Evolutionary conservation across 2,113 vertebrate genomes (phyloP).

Genomic region (Gymnorhina tibicen): DNA sequence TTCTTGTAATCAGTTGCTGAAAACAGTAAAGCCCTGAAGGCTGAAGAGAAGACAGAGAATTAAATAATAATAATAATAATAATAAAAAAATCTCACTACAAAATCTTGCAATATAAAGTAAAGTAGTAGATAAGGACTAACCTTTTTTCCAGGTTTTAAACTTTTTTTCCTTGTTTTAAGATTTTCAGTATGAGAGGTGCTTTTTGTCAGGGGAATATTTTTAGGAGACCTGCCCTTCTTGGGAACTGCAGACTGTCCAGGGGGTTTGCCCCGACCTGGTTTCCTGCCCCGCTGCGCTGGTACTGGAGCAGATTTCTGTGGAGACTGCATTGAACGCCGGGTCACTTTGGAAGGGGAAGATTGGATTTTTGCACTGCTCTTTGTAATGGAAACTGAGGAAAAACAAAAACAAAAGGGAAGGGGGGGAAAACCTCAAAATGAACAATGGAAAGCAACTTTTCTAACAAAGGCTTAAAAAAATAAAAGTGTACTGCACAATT

Average conservation of each 20-base stretch:
- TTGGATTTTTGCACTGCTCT: conserved; percentile 75
- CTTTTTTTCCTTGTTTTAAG: conserved; percentile 82
- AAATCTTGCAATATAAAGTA: conserved; percentile 41
- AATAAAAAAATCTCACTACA: neutral
- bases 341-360: conserved; percentile 82
- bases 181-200: conserved; percentile 66
- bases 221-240: conserved; percentile 78
- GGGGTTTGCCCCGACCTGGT: conserved; percentile 78
- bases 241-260: conserved; percentile 69
- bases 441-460: conserved; percentile 62
- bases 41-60: conserved; percentile 32
- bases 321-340: conserved; percentile 82
- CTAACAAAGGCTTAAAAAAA: conserved; percentile 42
- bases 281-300: conserved; percentile 79
- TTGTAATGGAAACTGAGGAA: conserved; percentile 80
- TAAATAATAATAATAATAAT: neutral
- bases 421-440: conserved; percentile 65
- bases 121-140: conserved; percentile 67
- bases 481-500: conserved; percentile 25
- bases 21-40: conserved; percentile 33
- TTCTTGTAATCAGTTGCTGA: neutral
- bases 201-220: conserved; percentile 64
- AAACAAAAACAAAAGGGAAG: conserved; percentile 49
- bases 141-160: conserved; percentile 90
- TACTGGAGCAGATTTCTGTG: conserved; percentile 80